phyloP scores from a whole-genome alignment of 2,797 vertebrate genomes.

The Australoheros facetus region DNA sequence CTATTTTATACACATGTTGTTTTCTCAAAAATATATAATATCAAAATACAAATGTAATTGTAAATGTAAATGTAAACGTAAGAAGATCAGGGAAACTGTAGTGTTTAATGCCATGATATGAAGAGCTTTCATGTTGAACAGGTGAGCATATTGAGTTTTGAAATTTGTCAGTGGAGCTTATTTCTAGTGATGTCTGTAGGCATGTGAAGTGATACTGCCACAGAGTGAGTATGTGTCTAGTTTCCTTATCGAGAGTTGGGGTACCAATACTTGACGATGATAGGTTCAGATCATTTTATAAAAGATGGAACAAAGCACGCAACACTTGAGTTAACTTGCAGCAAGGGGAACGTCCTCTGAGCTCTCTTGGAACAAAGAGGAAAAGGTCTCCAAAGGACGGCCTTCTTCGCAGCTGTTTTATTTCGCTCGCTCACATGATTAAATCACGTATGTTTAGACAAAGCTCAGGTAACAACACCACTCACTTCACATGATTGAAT shows the following conservation, averaged over 20 bases:
- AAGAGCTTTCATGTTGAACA: neutral
- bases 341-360: no score
- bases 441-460: no score
- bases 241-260: neutral
- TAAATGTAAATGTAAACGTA: neutral
- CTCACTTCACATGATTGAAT: no score
- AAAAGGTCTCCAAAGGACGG: no score
- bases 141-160: neutral
- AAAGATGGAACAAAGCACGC: no score
- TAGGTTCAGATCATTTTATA: no score
- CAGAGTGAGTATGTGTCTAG: no score
- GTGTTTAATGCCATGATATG: neutral
- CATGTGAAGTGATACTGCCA: neutral
- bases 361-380: no score
- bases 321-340: no score
- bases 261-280: neutral
- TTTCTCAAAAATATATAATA: neutral
- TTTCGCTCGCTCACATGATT: no score
- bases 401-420: no score
- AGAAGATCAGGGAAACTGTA: rapidly evolving
- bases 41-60: neutral
- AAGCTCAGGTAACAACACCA: no score
- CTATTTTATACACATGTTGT: neutral
- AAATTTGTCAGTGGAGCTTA: neutral
- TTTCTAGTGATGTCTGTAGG: neutral